Base-by-base conservation (phyloP, 2,797 vertebrate genomes). In the Diplodus puntazzo region DNA sequence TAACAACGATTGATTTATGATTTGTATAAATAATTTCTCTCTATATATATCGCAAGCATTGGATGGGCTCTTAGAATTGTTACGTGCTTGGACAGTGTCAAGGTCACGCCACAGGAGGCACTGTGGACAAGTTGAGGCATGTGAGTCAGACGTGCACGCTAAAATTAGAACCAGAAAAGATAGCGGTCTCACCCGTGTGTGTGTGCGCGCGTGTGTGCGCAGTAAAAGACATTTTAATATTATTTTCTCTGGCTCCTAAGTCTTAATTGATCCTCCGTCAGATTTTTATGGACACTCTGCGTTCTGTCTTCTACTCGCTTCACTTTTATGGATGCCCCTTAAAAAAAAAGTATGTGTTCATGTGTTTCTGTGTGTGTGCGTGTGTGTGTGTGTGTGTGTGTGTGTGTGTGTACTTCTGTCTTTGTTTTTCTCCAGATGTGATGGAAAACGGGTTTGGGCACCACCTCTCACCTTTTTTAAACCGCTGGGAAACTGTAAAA, bases 191-290 rank as follows among this genome's bases (percentile, higher is more conserved):
- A 18, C 48, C 39, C 50, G 14, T 69, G 48, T 49, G 7, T 55
- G 50, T 63, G 43, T 58, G 16, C 49, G 23, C 3, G 11, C 12
- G n/a, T 49, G 14, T 21, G 18, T 64, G 16, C 50, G 23, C n/a
- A 73, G 59, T 84, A 81, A 86, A 85, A 89, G 71, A 64, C 34
- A 34, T 34, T 34, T 34, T 34, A 34, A 34, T 34, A 8, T 34
- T 72, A 57, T 58, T 88, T 58, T 52, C 69, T 81, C 70, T 71
- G 77, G 30, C 85, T 73, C 61, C 81, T 65, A 61, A 80, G 80
- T 86, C 80, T 84, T 88, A 89, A 91, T 89, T 92, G 76, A 90
- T 88, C 77, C 79, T 83, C 67, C 74, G 80, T 85, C 88, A 90
- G 70, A 65, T 69, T 54, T 92, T 91, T 91, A 92, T 85, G 75